These are phyloP conservation scores for Catocala fraxini DNA, from an alignment of 2,888 invertebrate genomes.

Conservation along the genomic window DNA sequence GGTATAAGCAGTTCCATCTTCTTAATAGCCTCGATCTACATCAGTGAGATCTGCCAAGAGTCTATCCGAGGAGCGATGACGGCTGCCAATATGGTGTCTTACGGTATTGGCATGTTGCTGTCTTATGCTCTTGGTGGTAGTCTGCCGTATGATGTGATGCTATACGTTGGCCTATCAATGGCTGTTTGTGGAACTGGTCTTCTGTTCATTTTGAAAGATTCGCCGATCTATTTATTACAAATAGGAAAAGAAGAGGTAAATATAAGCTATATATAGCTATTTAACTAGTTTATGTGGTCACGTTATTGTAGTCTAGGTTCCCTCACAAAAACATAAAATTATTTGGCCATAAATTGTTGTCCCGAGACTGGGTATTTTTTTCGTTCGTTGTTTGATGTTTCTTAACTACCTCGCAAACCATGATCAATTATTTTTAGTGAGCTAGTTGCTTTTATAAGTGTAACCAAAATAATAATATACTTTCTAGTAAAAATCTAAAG, in stretches of 20 bases:
- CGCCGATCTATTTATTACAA: conserved; percentile 32
- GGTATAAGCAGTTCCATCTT: conserved; percentile 33
- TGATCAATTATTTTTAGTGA: no score
- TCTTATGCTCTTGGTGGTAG: conserved; percentile 42
- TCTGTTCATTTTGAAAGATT: conserved; percentile 34
- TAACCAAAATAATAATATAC: no score
- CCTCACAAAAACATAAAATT: no score
- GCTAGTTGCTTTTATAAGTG: no score
- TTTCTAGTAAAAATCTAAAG: no score
- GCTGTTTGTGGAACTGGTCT: conserved; percentile 6
- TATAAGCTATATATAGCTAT: no score
- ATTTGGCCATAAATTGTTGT: no score
- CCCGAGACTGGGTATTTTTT: no score
- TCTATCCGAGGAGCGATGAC: conserved; percentile 49
- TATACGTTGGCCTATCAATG: conserved; percentile 37
- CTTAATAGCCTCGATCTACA: conserved; percentile 41
- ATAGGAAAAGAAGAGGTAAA: conserved; percentile 39
- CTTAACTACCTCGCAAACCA: no score
- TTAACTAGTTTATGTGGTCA: no score
- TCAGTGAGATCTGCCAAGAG: conserved; percentile 50
- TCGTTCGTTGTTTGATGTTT: no score
- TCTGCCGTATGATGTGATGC: conserved; percentile 25
- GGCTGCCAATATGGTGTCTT: conserved; percentile 34
- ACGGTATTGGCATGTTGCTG: conserved; percentile 40
- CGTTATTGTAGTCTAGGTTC: no score